Base-by-base conservation (phyloP, 2,888 invertebrate genomes). In the Diloba caeruleocephala region DNA sequence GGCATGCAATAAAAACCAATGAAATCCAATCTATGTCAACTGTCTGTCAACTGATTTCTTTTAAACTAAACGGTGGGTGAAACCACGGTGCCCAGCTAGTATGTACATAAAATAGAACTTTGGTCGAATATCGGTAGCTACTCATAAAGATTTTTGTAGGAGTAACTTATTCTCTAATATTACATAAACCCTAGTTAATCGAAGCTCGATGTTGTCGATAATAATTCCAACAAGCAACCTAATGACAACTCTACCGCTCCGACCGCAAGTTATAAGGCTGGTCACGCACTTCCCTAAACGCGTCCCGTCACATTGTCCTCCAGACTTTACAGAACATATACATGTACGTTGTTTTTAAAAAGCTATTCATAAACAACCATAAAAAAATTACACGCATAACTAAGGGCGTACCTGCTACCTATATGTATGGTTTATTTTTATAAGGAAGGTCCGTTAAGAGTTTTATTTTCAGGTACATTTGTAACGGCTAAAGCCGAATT, bases 251-350 rank as follows among this genome's bases (percentile, higher is more conserved):
- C 64, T 74, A 59, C n/a, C 15, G 39, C n/a, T n/a, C 17, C 45
- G 36, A 64, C 68, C 60, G 61, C 64, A 65, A 68, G 50, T 90
- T 88, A 79, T 74, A 70, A 92, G 77, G 81, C 90, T 67, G 79
- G 87, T 88, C 92, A 92, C 92, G 92, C 89, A 88, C 90, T 89
- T 90, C 88, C 90, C 90, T 87, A 90, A 90, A 90, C 84, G 80
- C 83, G 84, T 79, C 83, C 82, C 84, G 77, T 76, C 77, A 76
- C 77, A 84, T 87, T 87, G 87, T 88, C 82, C 80, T 76, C 68
- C 75, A 78, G 76, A 81, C 82, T 66, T 62, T 76, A 76, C 73
- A 69, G 78, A 72, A 71, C 46, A 46, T 49, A 36, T 76, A 74
- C 70, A 55, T 71, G 75, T 67, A 65, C 39, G 59, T 36, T 42